phyloP scores from a whole-genome alignment of 2,888 invertebrate species.

The Machimus atricapillus region DNA sequence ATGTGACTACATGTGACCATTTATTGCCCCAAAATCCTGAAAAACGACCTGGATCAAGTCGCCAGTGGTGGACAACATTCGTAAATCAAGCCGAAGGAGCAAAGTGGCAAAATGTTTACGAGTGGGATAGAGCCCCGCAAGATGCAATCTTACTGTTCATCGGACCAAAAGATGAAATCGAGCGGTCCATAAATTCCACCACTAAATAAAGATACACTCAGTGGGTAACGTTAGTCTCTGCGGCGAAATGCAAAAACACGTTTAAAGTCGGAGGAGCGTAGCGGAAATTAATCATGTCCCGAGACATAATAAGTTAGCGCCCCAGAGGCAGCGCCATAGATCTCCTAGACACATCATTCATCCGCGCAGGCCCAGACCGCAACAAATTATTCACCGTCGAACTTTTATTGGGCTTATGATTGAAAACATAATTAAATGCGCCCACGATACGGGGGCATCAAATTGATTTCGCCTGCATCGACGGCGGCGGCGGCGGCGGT shows the following conservation, averaged over 20 bases:
- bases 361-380: slow-evolving; percentile 1
- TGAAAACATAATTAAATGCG: slow-evolving; percentile 41
- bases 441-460: slow-evolving; percentile 27
- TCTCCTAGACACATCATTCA: slow-evolving; percentile 28
- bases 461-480: slow-evolving; percentile 25
- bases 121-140: not conserved
- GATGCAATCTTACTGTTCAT: not conserved
- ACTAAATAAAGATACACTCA: not conserved
- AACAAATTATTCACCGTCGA: slow-evolving; percentile 29
- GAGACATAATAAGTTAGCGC: slow-evolving; percentile 19
- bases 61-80: not conserved
- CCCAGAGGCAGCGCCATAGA: slow-evolving; percentile 6
- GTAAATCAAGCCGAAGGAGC: not conserved
- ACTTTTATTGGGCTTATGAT: slow-evolving; percentile 19
- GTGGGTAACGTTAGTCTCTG: not conserved
- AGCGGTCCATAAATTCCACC: not conserved
- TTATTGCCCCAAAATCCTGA: not conserved
- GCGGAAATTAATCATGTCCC: not conserved
- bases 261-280: not conserved
- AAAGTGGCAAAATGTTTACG: not conserved
- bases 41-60: not conserved
- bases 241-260: not conserved
- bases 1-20: not conserved
- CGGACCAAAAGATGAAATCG: not conserved
- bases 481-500: too few species aligned